Conservation (phyloP, 2,113 vertebrate genomes). For the Nicator chloris region DNA sequence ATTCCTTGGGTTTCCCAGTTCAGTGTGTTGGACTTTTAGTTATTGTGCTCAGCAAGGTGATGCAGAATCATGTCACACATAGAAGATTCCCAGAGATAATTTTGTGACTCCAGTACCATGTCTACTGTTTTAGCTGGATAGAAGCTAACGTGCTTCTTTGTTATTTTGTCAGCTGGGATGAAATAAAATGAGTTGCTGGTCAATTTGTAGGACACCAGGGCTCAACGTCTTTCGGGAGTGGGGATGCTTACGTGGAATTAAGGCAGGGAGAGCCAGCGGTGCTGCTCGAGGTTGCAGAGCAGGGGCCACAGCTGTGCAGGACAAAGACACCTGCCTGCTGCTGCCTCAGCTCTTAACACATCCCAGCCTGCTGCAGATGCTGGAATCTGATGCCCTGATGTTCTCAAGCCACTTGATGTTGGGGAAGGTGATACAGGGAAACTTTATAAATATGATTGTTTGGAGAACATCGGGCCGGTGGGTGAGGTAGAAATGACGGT, state of each 20-base stretch:
- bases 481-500: no score
- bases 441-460: no score
- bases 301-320: fast-evolving
- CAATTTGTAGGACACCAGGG: fast-evolving
- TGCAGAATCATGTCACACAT: neutral
- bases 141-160: neutral
- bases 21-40: neutral
- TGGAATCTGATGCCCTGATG: neutral
- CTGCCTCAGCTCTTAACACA: neutral
- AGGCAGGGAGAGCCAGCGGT: neutral
- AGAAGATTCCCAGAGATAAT: neutral
- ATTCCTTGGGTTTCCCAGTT: neutral
- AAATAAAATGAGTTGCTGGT: neutral
- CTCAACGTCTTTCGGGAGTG: fast-evolving
- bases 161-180: neutral
- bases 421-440: no score
- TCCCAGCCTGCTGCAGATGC: fast-evolving
- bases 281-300: neutral
- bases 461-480: no score
- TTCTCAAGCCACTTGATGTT: no score
- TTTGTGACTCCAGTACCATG: neutral
- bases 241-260: no score
- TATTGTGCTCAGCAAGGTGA: neutral
- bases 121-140: neutral
- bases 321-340: fast-evolving